Evolutionary conservation across 2,888 invertebrate species (phyloP).

Genomic region (Meandrusa payeni): DNA sequence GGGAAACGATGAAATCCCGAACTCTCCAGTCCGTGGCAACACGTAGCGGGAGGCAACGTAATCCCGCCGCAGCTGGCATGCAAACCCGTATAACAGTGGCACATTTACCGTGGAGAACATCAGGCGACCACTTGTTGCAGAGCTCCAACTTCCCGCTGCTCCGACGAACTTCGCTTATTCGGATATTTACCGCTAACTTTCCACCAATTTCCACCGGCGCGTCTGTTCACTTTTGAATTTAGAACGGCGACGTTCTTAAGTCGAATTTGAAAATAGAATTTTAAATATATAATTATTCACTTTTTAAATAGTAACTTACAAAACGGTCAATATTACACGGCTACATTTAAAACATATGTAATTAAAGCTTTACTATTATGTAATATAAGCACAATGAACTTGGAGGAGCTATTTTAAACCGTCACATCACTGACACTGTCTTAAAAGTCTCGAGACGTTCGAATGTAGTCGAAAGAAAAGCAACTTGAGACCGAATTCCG

Average conservation of each 20-base stretch:
- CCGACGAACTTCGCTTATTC: conserved; percentile 53
- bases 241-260: conserved; percentile 33
- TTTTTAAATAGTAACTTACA: conserved; percentile 2
- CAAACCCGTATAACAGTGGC: conserved; percentile 70
- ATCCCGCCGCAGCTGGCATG: conserved; percentile 69
- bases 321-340: conserved; percentile 2
- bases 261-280: conserved; percentile 1
- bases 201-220: conserved; percentile 20
- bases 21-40: conserved; percentile 42
- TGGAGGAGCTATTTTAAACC: conserved; percentile 58
- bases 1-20: conserved; percentile 47
- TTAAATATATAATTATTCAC: conserved; percentile 19
- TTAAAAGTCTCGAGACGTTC: conserved; percentile 55
- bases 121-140: conserved; percentile 75
- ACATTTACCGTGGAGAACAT: conserved; percentile 76
- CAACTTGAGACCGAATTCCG: conserved; percentile 18
- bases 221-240: conserved; percentile 27
- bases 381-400: conserved; percentile 40
- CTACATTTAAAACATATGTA: not conserved
- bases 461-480: conserved; percentile 51
- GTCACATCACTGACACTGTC: conserved; percentile 61
- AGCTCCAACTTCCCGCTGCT: conserved; percentile 53
- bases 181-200: conserved; percentile 36
- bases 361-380: conserved; percentile 32
- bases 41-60: conserved; percentile 52